Base-by-base conservation (phyloP, 2,113 vertebrate genomes). In the Mastomys coucha region DNA sequence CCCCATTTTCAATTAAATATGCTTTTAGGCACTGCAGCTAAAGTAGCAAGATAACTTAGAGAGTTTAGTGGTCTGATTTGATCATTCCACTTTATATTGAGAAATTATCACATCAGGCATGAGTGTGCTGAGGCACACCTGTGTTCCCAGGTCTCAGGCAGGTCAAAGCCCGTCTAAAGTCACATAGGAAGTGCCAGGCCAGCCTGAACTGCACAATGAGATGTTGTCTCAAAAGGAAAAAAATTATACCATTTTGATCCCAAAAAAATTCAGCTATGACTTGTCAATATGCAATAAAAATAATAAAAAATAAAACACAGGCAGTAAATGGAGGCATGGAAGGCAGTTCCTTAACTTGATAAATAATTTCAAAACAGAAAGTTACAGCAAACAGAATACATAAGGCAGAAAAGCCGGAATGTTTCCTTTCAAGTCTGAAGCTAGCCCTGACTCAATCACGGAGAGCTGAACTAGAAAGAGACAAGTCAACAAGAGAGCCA, bases 281-380 rank as follows among this genome's bases (percentile, higher is more conserved):
- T 88, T 85, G 70, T 77, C 28, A 45, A 28, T 53, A 69, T 69
- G 53, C 60, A 69, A 78, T 28, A 78, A 95, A 91, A 85, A 70
- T 78, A 89, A 89, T 73, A 84, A 91, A 78, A 76, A 19, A 26
- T 72, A 42, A 72, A 82, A 94, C 95, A 93, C 60, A 95, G 88
- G 49, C 49, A 49, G 16, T 63, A 93, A 94, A 87, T 13, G 45
- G 33, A 33, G 60, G 88, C 90, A 22, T 92, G 39, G 90, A 91
- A 96, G 88, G 72, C 11, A 94, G 12, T 84, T 20, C 56, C 26
- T 95, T 89, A 91, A 92, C 81, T 60, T 89, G 69, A 88, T 91
- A 97, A 92, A 92, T 56, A 89, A 53, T 92, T 91, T 96, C 91
- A 91, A 93, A 93, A 96, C 39, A 91, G 90, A 96, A 95, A 76